Conservation (phyloP, 2,113 vertebrate species). For the Coryphaenoides rupestris region DNA sequence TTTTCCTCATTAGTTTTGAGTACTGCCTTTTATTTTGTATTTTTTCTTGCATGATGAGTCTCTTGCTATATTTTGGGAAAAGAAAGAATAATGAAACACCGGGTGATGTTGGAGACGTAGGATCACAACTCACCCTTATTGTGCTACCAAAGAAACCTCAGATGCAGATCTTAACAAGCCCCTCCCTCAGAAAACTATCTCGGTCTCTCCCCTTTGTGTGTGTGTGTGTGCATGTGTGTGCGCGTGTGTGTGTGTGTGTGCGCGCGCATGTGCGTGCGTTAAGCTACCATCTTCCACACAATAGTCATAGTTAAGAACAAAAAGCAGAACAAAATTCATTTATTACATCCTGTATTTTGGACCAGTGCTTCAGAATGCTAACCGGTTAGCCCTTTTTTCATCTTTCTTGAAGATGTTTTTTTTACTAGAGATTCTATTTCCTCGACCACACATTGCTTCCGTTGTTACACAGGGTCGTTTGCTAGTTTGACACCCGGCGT, state of each 20-base stretch:
- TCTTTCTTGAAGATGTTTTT: too few species aligned
- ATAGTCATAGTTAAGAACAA: too few species aligned
- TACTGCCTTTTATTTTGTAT: slow-evolving; percentile 43
- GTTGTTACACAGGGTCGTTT: too few species aligned
- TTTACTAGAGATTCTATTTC: too few species aligned
- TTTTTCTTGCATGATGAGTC: slow-evolving; percentile 66
- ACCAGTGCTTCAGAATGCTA: too few species aligned
- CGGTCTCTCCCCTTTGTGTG: not conserved
- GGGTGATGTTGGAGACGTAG: slow-evolving; percentile 41
- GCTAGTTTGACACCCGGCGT: too few species aligned
- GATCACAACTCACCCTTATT: slow-evolving; percentile 79
- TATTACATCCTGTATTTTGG: too few species aligned
- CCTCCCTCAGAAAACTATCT: slow-evolving; percentile 17
- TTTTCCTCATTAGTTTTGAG: slow-evolving; percentile 62
- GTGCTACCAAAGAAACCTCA: slow-evolving; percentile 93
- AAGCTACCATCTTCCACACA: too few species aligned
- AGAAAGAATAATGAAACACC: slow-evolving; percentile 56
- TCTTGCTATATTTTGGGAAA: slow-evolving; percentile 66
- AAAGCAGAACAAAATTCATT: too few species aligned
- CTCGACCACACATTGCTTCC: too few species aligned
- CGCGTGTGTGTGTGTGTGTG: not conserved
- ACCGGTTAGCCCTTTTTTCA: too few species aligned
- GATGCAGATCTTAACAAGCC: slow-evolving; percentile 71
- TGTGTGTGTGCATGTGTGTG: not conserved
- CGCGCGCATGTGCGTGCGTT: not conserved